phyloP scores from a whole-genome alignment of 2,797 vertebrate species.

The Pteropus rufus region DNA sequence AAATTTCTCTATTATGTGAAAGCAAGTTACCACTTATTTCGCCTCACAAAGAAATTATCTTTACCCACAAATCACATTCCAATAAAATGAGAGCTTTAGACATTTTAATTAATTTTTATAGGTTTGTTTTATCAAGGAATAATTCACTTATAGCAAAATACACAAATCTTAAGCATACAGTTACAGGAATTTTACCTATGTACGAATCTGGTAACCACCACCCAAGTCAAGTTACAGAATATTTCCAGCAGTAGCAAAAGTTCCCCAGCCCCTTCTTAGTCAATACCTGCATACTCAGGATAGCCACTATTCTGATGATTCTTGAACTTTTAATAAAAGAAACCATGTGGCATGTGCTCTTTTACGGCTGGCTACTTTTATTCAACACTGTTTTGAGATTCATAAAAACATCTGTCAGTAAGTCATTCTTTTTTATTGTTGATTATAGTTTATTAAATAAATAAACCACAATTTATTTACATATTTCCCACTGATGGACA shows the following conservation, averaged over 20 bases:
- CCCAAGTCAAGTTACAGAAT: neutral
- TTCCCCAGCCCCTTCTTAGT: neutral
- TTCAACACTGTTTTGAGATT: neutral
- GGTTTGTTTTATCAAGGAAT: neutral
- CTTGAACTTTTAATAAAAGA: neutral
- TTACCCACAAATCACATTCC: neutral
- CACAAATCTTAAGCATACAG: neutral
- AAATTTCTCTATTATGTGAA: neutral
- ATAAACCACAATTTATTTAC: neutral
- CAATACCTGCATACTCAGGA: neutral
- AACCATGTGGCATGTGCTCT: neutral
- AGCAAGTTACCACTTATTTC: neutral
- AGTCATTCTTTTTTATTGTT: neutral
- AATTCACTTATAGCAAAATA: neutral
- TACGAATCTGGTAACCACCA: neutral
- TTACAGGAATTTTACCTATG: neutral
- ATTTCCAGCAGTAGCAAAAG: neutral
- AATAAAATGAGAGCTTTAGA: neutral
- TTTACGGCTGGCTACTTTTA: neutral
- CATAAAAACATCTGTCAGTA: neutral
- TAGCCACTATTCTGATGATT: neutral
- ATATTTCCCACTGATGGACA: neutral
- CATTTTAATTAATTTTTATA: neutral
- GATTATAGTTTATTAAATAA: neutral
- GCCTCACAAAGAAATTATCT: neutral